Base-by-base conservation (phyloP, 2,888 invertebrate genomes). In the Dasysyrphus tricinctus region DNA sequence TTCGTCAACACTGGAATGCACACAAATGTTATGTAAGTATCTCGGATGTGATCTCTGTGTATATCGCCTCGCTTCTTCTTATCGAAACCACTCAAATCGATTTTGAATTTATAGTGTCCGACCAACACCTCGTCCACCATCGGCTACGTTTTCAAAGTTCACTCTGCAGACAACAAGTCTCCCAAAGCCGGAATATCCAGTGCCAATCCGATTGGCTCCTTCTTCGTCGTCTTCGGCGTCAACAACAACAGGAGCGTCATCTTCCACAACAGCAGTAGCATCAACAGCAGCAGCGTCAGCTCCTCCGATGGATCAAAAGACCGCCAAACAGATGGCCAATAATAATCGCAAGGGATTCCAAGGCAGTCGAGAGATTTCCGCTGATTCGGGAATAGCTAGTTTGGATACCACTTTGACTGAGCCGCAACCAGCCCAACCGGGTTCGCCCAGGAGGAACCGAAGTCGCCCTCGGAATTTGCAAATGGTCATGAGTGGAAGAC, bases 161-260 rank as follows among this genome's bases (percentile, higher is more conserved):
- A 95, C 95, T 5, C 90, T 95, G 70, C 95, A 95, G 89, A 95
- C 96, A 39, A 95, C 95, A 77, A 96, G 96, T 90, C 93, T 97
- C 88, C 97, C 97, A 0, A 93, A 94, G 81, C 96, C 96, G 0
- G 96, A 97, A 92, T 95, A 94, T 89, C 94, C 95, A 24, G 93
- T 94, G 51, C 91, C 93, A 88, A 92, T 93, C 39, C 92, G 93
- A 88, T 89, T 93, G 73, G 90, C 47, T 19, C 65, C 65, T 16
- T 67, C 65, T 3, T 32, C 63, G 1, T 65, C 63, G 29, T 63
- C 24, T 24, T 24, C 57, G 4, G 9, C 63, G 12, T 29, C 63
- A 47, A 76, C 47, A 49, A 32, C 88, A 88, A 14, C 88, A 88
- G 29, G 89, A 91, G 78, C 89, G 0, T 14, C 91, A 74, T 89